Percentiles rank a stretch among this genome's conserved stretches.
Evolutionary conservation across 2,888 invertebrate genomes (phyloP).

Genomic region (Andrena dorsata): DNA sequence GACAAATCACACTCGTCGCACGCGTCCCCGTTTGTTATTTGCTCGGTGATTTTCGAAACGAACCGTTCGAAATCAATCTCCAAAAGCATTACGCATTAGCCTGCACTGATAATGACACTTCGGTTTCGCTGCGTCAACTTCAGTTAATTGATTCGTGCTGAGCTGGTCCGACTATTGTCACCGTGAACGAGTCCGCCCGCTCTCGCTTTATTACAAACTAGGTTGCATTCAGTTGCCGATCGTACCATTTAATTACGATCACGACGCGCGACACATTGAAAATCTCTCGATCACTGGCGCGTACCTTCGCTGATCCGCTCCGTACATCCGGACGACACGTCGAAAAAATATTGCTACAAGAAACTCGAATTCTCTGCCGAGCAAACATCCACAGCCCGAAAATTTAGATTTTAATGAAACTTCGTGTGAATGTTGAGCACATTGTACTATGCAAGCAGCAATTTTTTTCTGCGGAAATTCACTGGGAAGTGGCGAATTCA

Average conservation of each 20-base stretch:
- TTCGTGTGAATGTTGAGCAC: too few species aligned
- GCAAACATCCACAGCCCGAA: background rate
- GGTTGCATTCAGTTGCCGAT: slow-evolving; percentile 36
- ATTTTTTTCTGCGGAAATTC: too few species aligned
- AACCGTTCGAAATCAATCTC: slow-evolving; percentile 64
- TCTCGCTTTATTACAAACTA: slow-evolving; percentile 38
- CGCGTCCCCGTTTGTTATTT: slow-evolving; percentile 53
- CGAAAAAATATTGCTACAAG: background rate
- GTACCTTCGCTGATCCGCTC: background rate
- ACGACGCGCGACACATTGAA: slow-evolving; percentile 9
- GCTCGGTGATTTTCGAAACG: slow-evolving; percentile 65
- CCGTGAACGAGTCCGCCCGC: slow-evolving; percentile 29
- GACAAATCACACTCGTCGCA: slow-evolving; percentile 53
- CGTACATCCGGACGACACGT: background rate
- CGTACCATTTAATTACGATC: slow-evolving; percentile 37
- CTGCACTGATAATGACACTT: slow-evolving; percentile 72
- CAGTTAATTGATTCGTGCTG: slow-evolving; percentile 76
- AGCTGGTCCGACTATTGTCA: slow-evolving; percentile 70
- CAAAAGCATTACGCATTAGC: slow-evolving; percentile 71
- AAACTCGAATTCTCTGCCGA: background rate
- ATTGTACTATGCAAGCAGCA: too few species aligned
- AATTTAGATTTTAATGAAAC: background rate
- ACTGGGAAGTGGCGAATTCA: too few species aligned
- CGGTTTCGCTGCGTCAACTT: slow-evolving; percentile 74
- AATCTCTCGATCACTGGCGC: background rate